Evolutionary conservation across 2,888 invertebrate species (phyloP).

Genomic region (Hoplodrina ambigua): DNA sequence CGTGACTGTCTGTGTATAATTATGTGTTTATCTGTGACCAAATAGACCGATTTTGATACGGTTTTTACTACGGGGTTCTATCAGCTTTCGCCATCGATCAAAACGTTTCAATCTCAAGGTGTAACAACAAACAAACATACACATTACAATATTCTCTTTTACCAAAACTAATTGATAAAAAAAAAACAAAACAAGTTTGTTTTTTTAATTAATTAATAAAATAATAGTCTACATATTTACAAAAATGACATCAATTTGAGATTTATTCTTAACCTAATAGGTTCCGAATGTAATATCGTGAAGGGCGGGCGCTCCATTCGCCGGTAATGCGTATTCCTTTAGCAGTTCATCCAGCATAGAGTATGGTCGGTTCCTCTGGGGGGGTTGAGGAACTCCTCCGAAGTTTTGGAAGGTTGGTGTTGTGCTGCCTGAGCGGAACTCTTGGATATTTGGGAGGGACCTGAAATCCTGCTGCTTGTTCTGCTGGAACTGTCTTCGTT

Average conservation of each 20-base stretch:
- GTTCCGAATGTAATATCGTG: conserved; percentile 96
- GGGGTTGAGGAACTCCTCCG: conserved; percentile 63
- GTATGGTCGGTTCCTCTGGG: conserved; percentile 74
- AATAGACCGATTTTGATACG: too few species aligned
- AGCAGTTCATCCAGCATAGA: conserved; percentile 94
- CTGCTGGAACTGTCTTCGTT: conserved; percentile 74
- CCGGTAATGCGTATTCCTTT: conserved; percentile 94
- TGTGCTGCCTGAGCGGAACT: conserved; percentile 65
- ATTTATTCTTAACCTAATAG: conserved; percentile 88
- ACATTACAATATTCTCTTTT: conserved; percentile 28
- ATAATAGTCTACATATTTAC: conserved; percentile 86
- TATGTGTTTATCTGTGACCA: too few species aligned
- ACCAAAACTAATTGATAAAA: conserved; percentile 55
- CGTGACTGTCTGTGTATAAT: too few species aligned
- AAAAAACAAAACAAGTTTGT: conserved; percentile 56
- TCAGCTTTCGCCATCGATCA: not conserved
- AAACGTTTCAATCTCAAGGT: conserved; percentile 9
- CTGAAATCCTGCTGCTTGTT: conserved; percentile 83
- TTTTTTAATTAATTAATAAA: conserved; percentile 71
- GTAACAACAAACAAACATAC: conserved; percentile 33
- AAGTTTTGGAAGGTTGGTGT: conserved; percentile 60
- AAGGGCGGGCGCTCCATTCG: conserved; percentile 92
- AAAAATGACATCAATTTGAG: conserved; percentile 68
- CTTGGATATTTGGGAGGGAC: conserved; percentile 71
- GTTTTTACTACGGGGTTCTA: not conserved